Conservation (phyloP, 2,888 invertebrate species). For the Lasioglossum zephyrum region DNA sequence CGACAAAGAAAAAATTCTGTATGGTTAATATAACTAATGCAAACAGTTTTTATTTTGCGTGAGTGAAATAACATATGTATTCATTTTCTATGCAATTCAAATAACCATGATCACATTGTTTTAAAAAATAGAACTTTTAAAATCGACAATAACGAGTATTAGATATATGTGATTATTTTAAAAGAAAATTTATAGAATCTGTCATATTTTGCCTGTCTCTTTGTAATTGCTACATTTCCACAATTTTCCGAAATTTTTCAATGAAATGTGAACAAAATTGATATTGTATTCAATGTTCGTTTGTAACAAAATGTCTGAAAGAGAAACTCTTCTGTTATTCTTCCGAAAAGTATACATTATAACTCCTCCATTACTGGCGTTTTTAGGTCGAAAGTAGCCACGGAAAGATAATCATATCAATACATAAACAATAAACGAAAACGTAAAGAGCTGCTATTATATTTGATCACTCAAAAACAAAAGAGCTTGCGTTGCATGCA, state of each 20-base stretch:
- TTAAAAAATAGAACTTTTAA: background rate
- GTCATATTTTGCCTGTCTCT: too few species aligned
- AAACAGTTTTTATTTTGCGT: too few species aligned
- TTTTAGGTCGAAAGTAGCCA: background rate
- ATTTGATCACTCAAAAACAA: background rate
- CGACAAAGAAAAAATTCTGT: too few species aligned
- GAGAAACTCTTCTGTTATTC: background rate
- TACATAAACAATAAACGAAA: background rate
- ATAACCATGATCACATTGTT: background rate
- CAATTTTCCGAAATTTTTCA: background rate
- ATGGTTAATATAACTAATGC: too few species aligned
- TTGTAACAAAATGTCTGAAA: background rate
- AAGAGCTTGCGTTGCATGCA: background rate
- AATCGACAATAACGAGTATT: too few species aligned
- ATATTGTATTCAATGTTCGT: background rate
- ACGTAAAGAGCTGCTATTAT: background rate
- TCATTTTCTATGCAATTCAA: background rate
- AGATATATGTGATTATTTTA: too few species aligned
- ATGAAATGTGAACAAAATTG: background rate
- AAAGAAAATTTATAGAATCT: background rate
- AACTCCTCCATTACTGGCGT: background rate
- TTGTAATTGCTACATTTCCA: background rate
- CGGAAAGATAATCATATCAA: background rate
- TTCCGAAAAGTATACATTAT: background rate
- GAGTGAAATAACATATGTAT: too few species aligned